Percentiles rank a stretch among this genome's conserved stretches.
These are phyloP conservation scores for Poecilia picta DNA, from an alignment of 2,797 vertebrate species.

Conservation along the genomic window DNA sequence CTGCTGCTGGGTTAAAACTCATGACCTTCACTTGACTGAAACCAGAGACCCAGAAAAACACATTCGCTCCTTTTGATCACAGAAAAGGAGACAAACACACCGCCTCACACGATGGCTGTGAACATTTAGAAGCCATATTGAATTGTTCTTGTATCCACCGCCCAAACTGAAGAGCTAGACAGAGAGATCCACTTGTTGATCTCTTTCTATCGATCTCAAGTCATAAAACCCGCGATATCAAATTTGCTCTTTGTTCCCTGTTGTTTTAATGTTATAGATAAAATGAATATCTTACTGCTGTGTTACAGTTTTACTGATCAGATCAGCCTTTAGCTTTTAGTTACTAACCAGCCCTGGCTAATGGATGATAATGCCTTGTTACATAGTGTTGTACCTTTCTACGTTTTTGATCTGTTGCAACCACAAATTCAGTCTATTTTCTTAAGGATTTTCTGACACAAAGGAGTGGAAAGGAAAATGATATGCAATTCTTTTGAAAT, in stretches of 20 bases:
- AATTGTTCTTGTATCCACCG: too few species aligned
- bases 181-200: constrained; percentile 13
- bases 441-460: background rate
- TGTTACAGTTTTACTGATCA: background rate
- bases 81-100: background rate
- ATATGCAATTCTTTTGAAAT: background rate
- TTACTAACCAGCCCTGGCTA: background rate
- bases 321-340: background rate
- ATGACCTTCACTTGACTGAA: constrained; percentile 17
- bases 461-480: background rate
- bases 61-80: background rate
- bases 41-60: constrained; percentile 13
- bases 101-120: too few species aligned
- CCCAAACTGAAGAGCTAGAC: too few species aligned
- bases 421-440: background rate
- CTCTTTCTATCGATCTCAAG: background rate
- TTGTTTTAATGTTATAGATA: background rate
- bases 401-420: background rate
- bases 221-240: too few species aligned
- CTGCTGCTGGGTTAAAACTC: constrained; percentile 9
- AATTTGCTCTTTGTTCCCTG: background rate
- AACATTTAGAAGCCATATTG: too few species aligned
- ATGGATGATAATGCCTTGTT: background rate
- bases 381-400: background rate
- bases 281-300: background rate